Conservation (phyloP, 2,113 vertebrate genomes). For the Lynx canadensis region DNA sequence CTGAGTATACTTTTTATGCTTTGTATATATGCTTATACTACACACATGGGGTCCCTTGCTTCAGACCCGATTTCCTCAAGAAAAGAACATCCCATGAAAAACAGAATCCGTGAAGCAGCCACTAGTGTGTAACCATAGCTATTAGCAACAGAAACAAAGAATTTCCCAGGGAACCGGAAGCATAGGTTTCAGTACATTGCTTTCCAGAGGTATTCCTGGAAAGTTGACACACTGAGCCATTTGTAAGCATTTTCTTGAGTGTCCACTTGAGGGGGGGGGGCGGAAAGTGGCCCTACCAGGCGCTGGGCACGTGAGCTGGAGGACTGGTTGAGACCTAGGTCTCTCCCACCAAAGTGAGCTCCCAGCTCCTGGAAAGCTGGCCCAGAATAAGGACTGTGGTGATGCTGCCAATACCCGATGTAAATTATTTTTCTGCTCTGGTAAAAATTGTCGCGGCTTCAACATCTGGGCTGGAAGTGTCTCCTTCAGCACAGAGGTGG, state of each 20-base stretch:
- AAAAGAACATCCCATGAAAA: conserved; percentile 38
- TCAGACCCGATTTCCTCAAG: conserved; percentile 42
- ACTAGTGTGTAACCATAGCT: conserved; percentile 17
- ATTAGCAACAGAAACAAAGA: conserved; percentile 26
- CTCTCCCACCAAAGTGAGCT: not conserved
- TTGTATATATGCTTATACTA: conserved; percentile 19
- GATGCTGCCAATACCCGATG: not conserved
- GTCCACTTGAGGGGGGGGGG: not conserved
- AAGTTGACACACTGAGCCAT: conserved; percentile 16
- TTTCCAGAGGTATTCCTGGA: conserved; percentile 58
- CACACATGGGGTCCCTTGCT: conserved; percentile 6
- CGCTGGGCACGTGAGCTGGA: too few species aligned
- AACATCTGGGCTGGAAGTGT: not conserved
- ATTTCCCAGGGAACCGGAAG: not conserved
- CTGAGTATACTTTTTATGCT: conserved; percentile 28
- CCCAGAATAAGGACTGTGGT: not conserved
- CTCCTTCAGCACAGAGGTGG: not conserved
- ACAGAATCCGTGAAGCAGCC: conserved; percentile 30
- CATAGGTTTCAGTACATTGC: not conserved
- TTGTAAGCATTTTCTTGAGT: not conserved
- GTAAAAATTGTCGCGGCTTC: not conserved
- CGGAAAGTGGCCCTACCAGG: not conserved
- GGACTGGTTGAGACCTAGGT: not conserved
- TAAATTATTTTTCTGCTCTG: not conserved
- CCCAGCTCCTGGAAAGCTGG: not conserved